Base-by-base conservation (phyloP, 2,888 invertebrate genomes). In the Odontocolon sp. region DNA sequence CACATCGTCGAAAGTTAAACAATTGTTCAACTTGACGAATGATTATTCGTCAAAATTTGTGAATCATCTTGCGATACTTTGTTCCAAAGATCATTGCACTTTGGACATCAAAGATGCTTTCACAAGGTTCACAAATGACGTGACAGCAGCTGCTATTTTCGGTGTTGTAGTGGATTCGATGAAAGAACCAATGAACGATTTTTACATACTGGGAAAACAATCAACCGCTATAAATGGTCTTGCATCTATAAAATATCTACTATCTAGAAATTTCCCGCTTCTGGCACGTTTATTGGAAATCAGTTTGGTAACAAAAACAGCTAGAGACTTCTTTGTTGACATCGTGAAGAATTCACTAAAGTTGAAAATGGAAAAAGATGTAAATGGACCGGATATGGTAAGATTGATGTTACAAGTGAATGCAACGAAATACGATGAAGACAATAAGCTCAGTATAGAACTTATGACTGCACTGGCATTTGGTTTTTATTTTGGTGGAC, bases 351-450 rank as follows among this genome's bases (percentile, higher is more conserved):
- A 1, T 77, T 76, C 0, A 40, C 77, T 8, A 50, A 59, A 3
- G 57, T 59, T 1, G 52, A 76, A 28, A 69, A 68, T 0, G 40
- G 33, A 8, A 38, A 70, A 9, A 66, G 66, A 2, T 67, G 76
- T 5, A 45, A 91, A 3, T n/a, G 84, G 93, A 70, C 92, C 92
- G 0, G 93, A 93, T 79, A 92, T 93, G 92, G 91, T 93, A 6
- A 92, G 92, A 71, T 81, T 92, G 2, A 81, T 93, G 6, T 89
- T 92, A 89, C n/a, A n/a, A n/a, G n/a, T n/a, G n/a, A 36, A n/a
- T n/a, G 1, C 9, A 11, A n/a, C 36, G 92, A 92, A 72, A 85
- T 84, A 0, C 73, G 81, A 26, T 83, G 47, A 3, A 77, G 59
- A 42, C 63, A 66, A 36, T 18, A 52, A 18, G 69, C 59, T 21